Evolutionary conservation across 2,113 vertebrate species (phyloP), one percentile per base, ranked within the genome.

Genomic region (Hypomesus transpacificus): DNA sequence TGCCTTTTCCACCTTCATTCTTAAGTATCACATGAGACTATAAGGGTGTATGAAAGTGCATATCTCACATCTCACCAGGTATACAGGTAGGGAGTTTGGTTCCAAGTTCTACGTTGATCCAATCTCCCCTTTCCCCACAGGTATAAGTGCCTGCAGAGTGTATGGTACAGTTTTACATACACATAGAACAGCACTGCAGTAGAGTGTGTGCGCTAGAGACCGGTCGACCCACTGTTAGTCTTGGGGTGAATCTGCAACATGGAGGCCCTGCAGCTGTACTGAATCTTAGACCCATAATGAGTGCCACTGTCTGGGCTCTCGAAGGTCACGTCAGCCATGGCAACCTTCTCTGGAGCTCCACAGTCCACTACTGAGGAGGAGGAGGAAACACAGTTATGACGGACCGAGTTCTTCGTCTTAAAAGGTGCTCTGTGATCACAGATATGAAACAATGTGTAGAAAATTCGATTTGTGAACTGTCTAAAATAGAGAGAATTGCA

Each of bases 331-430:
- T 89, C 84, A 5, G 93, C 96, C 0, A 92, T 87, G 56, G 91
- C 86, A 34, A 94, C 87, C n/a, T 79, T 83, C 2, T 39, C 71
- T 0, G 95, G 95, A 0, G 17, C 71, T 70, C 95, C 93, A 84
- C 97, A 99, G 83, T 98, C 92, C 76, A 95, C 92, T 91, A 92
- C 97, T 98, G 87, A 75, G 58, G 85, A 53, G 16, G 20, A 82
- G 16, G 20, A 51, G 39, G 51, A 24, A 73, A 5, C 65, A 52
- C 16, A 51, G 18, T 74, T 69, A 75, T 77, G 77, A 67, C 26
- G 71, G 60, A 57, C 4, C 51, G 26, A 31, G 39, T 46, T 34
- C 3, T 26, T 59, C 1, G 24, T 64, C 9, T 39, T 6, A 39
- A 39, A 18, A 11, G 21, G 9, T 65, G 8, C 16, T 14, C 0